Evolutionary conservation across 1,140 invertebrate genomes (phyloP).

Genomic region (Trichomalopsis sarcophagae): DNA sequence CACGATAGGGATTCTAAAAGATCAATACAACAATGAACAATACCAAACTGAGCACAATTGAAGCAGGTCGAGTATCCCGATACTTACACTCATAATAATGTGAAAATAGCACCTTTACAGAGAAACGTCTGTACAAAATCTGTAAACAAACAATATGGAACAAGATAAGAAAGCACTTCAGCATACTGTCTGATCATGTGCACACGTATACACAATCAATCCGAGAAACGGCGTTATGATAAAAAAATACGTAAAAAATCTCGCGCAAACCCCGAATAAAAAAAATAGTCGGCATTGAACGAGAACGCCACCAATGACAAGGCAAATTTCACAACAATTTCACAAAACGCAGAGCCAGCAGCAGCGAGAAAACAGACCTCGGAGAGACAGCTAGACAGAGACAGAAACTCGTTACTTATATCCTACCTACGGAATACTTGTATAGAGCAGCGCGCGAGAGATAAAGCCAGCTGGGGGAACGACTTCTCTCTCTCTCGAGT

Average conservation of each 20-base stretch:
- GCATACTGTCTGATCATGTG: neutral
- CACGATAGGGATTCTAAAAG: slow-evolving; percentile 71
- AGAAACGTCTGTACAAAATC: slow-evolving; percentile 60
- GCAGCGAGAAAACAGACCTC: neutral
- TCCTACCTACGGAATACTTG: too few species aligned
- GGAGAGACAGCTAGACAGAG: neutral
- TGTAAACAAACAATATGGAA: slow-evolving; percentile 58
- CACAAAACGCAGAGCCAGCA: neutral
- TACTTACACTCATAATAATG: slow-evolving; percentile 69
- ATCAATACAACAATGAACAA: neutral
- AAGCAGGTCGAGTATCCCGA: slow-evolving; percentile 8
- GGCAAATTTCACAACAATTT: slow-evolving; percentile 23
- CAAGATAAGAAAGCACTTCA: neutral
- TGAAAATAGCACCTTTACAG: slow-evolving; percentile 55
- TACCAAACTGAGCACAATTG: neutral
- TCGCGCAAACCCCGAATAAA: neutral
- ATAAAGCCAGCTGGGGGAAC: neutral
- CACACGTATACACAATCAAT: neutral
- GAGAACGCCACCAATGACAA: neutral
- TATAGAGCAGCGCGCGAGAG: neutral
- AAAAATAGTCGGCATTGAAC: neutral
- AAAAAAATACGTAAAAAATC: neutral
- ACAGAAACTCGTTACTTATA: too few species aligned
- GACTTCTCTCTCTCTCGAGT: neutral
- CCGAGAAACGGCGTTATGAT: too few species aligned